Evolutionary conservation across 2,113 vertebrate genomes (phyloP).

Genomic region (Rhea pennata): DNA sequence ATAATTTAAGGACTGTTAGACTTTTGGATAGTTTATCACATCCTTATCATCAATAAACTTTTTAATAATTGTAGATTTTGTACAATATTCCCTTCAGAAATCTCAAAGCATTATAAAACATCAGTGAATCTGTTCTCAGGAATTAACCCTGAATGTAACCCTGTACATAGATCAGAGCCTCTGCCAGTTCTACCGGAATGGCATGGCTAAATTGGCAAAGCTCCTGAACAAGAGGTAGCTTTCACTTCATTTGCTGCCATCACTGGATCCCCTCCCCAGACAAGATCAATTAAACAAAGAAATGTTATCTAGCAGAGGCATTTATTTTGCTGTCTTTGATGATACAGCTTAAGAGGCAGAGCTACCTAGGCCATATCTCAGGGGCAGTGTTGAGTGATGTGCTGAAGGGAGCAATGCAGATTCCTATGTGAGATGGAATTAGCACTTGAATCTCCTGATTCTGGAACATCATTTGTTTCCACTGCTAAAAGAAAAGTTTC

Average conservation of each 20-base stretch:
- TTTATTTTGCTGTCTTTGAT: neutral
- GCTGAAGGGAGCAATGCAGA: accelerated
- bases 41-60: neutral
- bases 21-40: neutral
- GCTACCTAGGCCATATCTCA: neutral
- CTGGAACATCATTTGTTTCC: neutral
- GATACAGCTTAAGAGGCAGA: neutral
- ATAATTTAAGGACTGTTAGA: neutral
- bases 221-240: neutral
- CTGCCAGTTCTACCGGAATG: neutral
- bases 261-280: neutral
- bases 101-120: neutral
- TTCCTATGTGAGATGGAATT: neutral
- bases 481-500: neutral
- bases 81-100: neutral
- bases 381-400: neutral
- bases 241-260: neutral
- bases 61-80: neutral
- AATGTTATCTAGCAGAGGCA: neutral
- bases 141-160: neutral
- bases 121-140: neutral
- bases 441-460: neutral
- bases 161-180: neutral
- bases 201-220: neutral
- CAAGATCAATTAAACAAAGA: neutral